These are phyloP conservation scores for Eurytoma adleriae DNA, from an alignment of 2,888 invertebrate species.

Conservation along the genomic window DNA sequence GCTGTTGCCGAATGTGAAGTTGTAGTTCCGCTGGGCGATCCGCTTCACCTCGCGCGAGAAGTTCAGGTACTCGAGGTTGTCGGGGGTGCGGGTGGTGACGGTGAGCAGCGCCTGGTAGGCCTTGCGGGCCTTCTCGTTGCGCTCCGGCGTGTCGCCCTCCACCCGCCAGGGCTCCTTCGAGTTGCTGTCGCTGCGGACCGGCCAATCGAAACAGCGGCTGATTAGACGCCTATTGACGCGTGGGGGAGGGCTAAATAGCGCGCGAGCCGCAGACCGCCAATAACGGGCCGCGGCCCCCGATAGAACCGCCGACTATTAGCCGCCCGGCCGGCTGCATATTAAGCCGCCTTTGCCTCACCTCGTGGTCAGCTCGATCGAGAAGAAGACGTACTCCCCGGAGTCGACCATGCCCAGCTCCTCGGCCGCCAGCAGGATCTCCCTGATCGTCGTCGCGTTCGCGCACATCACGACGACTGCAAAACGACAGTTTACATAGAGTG, in stretches of 20 bases:
- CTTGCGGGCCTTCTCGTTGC: slow-evolving; percentile 88
- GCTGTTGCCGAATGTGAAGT: slow-evolving; percentile 85
- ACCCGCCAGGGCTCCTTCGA: slow-evolving; percentile 90
- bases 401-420: slow-evolving; percentile 96
- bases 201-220: too few relatives aligned
- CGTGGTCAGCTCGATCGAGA: slow-evolving; percentile 97
- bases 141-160: slow-evolving; percentile 85
- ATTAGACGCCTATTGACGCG: too few relatives aligned
- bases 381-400: slow-evolving; percentile 98
- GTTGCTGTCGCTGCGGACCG: slow-evolving; percentile 67
- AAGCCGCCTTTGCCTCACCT: slow-evolving; percentile 81
- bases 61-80: slow-evolving; percentile 85
- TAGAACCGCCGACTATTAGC: too few relatives aligned
- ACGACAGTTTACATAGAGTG: slow-evolving; percentile 12
- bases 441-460: slow-evolving; percentile 90
- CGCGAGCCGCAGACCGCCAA: too few relatives aligned
- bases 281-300: too few relatives aligned
- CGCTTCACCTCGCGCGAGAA: slow-evolving; percentile 86
- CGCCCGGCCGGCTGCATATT: too few relatives aligned
- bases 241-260: too few relatives aligned
- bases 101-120: slow-evolving; percentile 93
- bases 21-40: slow-evolving; percentile 83
- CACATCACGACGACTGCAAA: slow-evolving; percentile 96
- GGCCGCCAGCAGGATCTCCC: slow-evolving; percentile 95
- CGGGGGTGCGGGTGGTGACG: slow-evolving; percentile 89